Percentiles rank a stretch among this genome's conserved stretches.
Conservation (phyloP, 2,888 invertebrate genomes). For the Synergus umbraculus region DNA sequence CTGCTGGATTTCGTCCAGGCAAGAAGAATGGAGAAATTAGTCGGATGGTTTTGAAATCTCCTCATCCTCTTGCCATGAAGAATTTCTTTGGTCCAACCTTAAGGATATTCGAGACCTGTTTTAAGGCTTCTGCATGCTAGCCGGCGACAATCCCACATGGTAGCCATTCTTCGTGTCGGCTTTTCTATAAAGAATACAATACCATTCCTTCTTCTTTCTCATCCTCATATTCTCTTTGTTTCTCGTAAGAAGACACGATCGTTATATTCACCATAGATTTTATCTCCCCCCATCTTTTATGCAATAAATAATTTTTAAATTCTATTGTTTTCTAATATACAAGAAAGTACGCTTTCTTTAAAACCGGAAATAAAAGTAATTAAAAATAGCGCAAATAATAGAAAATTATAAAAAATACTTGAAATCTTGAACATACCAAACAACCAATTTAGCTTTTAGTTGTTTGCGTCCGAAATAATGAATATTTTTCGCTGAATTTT, state of each 20-base stretch:
- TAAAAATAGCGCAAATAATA: too few species aligned
- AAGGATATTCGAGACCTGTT: slow-evolving; percentile 56
- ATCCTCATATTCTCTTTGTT: slow-evolving; percentile 33
- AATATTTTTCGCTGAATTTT: too few species aligned
- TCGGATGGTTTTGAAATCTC: slow-evolving; percentile 67
- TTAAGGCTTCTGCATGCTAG: slow-evolving; percentile 54
- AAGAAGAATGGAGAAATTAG: slow-evolving; percentile 64
- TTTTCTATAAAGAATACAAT: slow-evolving; percentile 55
- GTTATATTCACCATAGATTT: slow-evolving; percentile 21
- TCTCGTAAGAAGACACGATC: slow-evolving; percentile 16
- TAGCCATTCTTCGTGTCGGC: slow-evolving; percentile 53
- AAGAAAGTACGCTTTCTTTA: too few species aligned
- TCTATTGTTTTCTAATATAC: not conserved
- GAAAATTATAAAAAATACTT: too few species aligned
- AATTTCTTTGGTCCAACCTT: slow-evolving; percentile 53
- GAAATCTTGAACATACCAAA: too few species aligned
- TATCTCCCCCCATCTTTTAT: slow-evolving; percentile 9
- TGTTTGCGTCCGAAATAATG: too few species aligned
- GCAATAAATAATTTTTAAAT: slow-evolving; percentile 18
- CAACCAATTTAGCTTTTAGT: too few species aligned
- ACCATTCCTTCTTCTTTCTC: slow-evolving; percentile 40
- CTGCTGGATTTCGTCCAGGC: not conserved
- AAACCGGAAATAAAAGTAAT: too few species aligned
- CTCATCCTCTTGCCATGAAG: slow-evolving; percentile 64
- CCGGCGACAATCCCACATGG: slow-evolving; percentile 51